These are phyloP conservation scores for Drosophila kanapiae DNA, from an alignment of 1,140 invertebrate genomes.

Conservation along the genomic window DNA sequence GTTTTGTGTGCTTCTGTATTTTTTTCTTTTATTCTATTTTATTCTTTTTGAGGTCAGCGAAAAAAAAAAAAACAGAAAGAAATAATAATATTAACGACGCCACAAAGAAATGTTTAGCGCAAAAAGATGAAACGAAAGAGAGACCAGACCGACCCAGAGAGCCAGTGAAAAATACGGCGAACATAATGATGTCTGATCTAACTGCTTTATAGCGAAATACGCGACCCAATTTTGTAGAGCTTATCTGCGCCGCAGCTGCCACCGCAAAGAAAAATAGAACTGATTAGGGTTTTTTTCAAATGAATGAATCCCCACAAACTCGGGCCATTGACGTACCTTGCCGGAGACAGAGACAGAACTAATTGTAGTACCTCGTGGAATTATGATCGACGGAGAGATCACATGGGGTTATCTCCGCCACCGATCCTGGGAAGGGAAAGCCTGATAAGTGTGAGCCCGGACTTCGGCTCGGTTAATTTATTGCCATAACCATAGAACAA, in stretches of 20 bases:
- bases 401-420: constrained; percentile 49
- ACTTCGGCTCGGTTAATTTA: constrained; percentile 45
- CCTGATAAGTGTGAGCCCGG: constrained; percentile 33
- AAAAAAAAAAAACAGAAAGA: constrained; percentile 22
- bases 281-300: constrained; percentile 62
- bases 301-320: constrained; percentile 61
- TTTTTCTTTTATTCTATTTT: constrained; percentile 32
- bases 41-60: constrained; percentile 73
- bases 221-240: constrained; percentile 71
- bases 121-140: constrained; percentile 51
- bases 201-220: constrained; percentile 71
- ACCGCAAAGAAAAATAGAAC: constrained; percentile 22
- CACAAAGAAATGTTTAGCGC: constrained; percentile 73
- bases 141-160: background rate
- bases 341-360: constrained; percentile 20
- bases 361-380: constrained; percentile 45
- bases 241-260: constrained; percentile 65
- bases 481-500: constrained; percentile 24
- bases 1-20: constrained; percentile 42
- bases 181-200: constrained; percentile 53
- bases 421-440: constrained; percentile 29
- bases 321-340: constrained; percentile 58
- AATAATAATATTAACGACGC: constrained; percentile 73
- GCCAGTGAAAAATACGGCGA: constrained; percentile 30
- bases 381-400: constrained; percentile 10